A percentile compares a stretch with the other conserved stretches of the same genome.
phyloP scores from a whole-genome alignment of 2,888 invertebrate genomes.

The Eudasyphora cyanicolor region DNA sequence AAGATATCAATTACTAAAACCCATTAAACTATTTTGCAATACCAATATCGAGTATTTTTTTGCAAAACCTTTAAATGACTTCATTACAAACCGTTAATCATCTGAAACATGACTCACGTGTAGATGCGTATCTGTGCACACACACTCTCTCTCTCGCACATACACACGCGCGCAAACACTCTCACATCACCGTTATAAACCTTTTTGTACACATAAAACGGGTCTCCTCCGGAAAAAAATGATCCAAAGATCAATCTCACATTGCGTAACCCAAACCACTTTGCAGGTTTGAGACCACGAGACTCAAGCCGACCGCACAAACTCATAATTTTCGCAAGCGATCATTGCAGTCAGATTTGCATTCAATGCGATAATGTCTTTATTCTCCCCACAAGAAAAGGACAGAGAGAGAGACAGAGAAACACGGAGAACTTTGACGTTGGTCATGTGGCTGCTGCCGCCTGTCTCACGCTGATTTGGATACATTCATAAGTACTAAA shows the following conservation, averaged over 20 bases:
- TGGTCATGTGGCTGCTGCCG: no score
- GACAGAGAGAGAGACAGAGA: background rate
- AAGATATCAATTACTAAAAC: no score
- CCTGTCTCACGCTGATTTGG: no score
- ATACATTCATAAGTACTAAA: no score
- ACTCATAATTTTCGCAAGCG: slow-evolving; percentile 6
- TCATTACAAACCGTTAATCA: background rate
- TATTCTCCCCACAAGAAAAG: background rate
- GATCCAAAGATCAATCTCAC: background rate
- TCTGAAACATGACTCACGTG: background rate
- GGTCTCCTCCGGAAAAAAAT: background rate
- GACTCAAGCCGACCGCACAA: background rate
- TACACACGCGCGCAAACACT: background rate
- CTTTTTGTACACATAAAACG: background rate
- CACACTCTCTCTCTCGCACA: background rate
- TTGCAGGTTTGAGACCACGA: background rate
- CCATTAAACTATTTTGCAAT: no score
- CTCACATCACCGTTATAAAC: background rate
- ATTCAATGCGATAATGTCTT: background rate
- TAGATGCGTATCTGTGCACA: background rate
- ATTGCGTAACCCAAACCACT: slow-evolving; percentile 28
- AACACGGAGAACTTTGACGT: no score
- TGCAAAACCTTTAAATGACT: background rate
- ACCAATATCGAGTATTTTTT: background rate
- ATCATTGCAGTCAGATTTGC: slow-evolving; percentile 23